Evolutionary conservation across 2,797 vertebrate genomes (phyloP), one percentile per base, ranked within the genome.

Genomic region (Nyctibius grandis): DNA sequence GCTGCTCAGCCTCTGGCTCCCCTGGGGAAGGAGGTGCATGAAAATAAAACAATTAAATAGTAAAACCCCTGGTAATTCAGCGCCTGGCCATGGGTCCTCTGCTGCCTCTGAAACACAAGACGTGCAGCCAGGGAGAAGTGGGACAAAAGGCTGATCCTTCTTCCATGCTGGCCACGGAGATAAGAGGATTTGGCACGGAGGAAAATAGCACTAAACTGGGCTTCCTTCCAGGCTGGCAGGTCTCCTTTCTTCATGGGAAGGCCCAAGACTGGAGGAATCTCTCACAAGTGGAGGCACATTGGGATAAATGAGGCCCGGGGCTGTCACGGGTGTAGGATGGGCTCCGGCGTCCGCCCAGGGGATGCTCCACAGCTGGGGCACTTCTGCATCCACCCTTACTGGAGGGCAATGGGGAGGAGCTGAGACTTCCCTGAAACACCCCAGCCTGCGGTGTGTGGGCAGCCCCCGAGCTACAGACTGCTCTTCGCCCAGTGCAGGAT

Each of bases 101-200:
- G 76, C 88, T 54, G 69, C 77, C 85, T 48, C 47, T 6, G 44
- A 25, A 40, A 59, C 0, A 1, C 44, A 33, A 12, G 82, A 19
- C 1, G 15, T 0, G 5, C 26, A 65, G 63, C 72, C 77, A 34
- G 70, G 72, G 57, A 78, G 81, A 87, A 68, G 79, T 51, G 89
- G 91, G 91, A 82, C 96, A 87, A 79, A 60, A 87, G 57, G 63
- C 82, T 83, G 13, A 81, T 91, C 87, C 56, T 44, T 54, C 56
- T 50, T 45, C 85, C 83, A 1, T 69, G 83, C 78, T 76, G 90
- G 70, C 85, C 68, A 9, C 1, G 5, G 44, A 86, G 85, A 91
- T 95, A 89, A 94, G 95, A 96, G 94, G 95, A 91, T 94, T 93
- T 89, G 86, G 84, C 75, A 81, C 2, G 0, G 40, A 67, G 76